Base-by-base conservation (phyloP, 2,888 invertebrate genomes). In the Oxyteleia sp. region DNA sequence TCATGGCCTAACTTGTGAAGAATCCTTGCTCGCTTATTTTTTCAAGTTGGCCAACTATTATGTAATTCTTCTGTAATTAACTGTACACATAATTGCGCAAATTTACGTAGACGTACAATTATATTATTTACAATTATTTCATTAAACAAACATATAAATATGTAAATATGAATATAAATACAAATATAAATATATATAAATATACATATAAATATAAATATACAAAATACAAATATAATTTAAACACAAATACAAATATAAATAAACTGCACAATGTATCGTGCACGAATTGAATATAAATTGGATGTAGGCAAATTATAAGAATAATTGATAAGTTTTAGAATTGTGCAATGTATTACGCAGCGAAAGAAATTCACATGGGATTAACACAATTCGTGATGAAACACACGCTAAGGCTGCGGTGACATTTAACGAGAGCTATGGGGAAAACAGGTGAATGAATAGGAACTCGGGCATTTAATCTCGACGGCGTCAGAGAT, bases 391-490 rank as follows among this genome's bases (percentile, higher is more conserved):
- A 71, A 71, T 81, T 74, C 81, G 69, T 81, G 81, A 81, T 55
- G 68, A 81, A 69, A 75, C 53, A 75, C 63, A 75, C 76, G 64
- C 64, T 26, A 71, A 51, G 71, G 11, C 59, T 64, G 11, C 41
- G 45, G 76, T 78, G 82, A 82, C 82, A 82, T 83, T 79, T 83
- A 79, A 43, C 57, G 63, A 82, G 61, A 68, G 59, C 51, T 57
- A 32, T 16, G 49, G 55, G 79, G 55, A 79, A 74, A 83, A 79
- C 74, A 83, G 78, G 72, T 78, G 78, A 66, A 83, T 72, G 72
- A 78, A 74, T 79, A 74, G 61, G 69, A 78, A 74, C 74, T 79
- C 83, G 68, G 32, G 83, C 64, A 78, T 57, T 76, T 66, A 64
- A 76, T 82, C 82, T 76, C 49, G 13, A 1, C 49, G 47, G 59